phyloP scores from a whole-genome alignment of 2,797 vertebrate genomes.

The Melanotaenia trifasciata region DNA sequence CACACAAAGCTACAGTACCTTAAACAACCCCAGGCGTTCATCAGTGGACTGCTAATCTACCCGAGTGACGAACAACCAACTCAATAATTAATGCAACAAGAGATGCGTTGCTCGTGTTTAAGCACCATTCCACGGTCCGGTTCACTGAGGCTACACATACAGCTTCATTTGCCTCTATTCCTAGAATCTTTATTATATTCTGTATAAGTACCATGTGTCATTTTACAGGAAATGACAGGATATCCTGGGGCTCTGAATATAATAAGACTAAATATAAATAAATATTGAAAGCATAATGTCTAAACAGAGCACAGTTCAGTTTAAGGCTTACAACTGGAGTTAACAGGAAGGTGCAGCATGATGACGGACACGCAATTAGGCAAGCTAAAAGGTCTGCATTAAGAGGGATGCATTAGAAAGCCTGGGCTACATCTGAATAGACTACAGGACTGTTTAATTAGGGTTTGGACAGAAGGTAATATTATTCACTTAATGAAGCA shows the following conservation, averaged over 20 bases:
- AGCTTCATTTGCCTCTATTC: slow-evolving; percentile 48
- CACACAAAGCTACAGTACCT: slow-evolving; percentile 70
- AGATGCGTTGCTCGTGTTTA: slow-evolving; percentile 85
- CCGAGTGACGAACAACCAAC: slow-evolving; percentile 79
- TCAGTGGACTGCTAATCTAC: slow-evolving; percentile 82
- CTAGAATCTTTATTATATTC: slow-evolving; percentile 50
- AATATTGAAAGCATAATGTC: slow-evolving; percentile 35
- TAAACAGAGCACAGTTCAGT: slow-evolving; percentile 46
- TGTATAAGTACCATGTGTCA: slow-evolving; percentile 6
- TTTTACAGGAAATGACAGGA: slow-evolving; percentile 23
- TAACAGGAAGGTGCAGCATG: slow-evolving; percentile 52
- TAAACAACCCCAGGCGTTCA: slow-evolving; percentile 77
- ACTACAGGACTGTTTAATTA: slow-evolving; percentile 74
- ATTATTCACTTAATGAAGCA: slow-evolving; percentile 77
- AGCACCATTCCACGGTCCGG: slow-evolving; percentile 80
- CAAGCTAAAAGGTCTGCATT: slow-evolving; percentile 70
- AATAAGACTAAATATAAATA: slow-evolving; percentile 37
- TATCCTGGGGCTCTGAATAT: slow-evolving; percentile 15
- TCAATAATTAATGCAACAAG: slow-evolving; percentile 88
- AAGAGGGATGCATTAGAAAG: slow-evolving; percentile 61
- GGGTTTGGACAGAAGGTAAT: slow-evolving; percentile 72
- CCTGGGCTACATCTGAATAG: slow-evolving; percentile 64
- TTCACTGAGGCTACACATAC: slow-evolving; percentile 67
- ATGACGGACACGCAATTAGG: slow-evolving; percentile 66
- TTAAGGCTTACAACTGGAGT: slow-evolving; percentile 59